phyloP scores from a whole-genome alignment of 2,888 invertebrate genomes.

The Antheraea yamamai region DNA sequence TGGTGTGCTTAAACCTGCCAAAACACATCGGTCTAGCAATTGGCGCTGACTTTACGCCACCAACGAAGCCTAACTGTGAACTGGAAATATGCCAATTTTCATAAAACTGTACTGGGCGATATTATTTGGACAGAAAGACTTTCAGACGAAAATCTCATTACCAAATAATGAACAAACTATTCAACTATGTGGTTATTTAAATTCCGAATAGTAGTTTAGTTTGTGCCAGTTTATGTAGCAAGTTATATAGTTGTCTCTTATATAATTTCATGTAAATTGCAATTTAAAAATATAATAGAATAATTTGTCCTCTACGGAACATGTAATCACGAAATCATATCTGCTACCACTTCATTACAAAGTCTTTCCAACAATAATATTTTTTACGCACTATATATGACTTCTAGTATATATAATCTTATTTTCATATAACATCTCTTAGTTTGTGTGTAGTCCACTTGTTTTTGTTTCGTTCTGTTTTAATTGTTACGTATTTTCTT shows the following conservation, averaged over 20 bases:
- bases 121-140: not conserved
- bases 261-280: too few species aligned
- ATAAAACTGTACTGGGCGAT: conserved; percentile 20
- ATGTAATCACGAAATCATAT: too few species aligned
- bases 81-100: conserved; percentile 35
- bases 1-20: conserved; percentile 40
- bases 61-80: conserved; percentile 34
- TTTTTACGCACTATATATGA: not conserved
- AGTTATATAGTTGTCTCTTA: too few species aligned
- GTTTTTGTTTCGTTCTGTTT: too few species aligned
- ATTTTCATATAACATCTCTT: too few species aligned
- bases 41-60: conserved; percentile 36
- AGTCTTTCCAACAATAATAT: not conserved
- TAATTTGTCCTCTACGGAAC: too few species aligned
- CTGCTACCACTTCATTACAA: too few species aligned
- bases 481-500: too few species aligned
- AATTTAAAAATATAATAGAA: too few species aligned
- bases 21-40: conserved; percentile 49
- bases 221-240: too few species aligned
- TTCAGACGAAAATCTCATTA: not conserved
- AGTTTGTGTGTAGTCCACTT: too few species aligned
- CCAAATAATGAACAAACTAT: not conserved
- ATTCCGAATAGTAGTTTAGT: not conserved
- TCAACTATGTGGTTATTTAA: not conserved
- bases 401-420: too few species aligned